Evolutionary conservation across 2,888 invertebrate genomes (phyloP).

Genomic region (Caenorhabditis becei): DNA sequence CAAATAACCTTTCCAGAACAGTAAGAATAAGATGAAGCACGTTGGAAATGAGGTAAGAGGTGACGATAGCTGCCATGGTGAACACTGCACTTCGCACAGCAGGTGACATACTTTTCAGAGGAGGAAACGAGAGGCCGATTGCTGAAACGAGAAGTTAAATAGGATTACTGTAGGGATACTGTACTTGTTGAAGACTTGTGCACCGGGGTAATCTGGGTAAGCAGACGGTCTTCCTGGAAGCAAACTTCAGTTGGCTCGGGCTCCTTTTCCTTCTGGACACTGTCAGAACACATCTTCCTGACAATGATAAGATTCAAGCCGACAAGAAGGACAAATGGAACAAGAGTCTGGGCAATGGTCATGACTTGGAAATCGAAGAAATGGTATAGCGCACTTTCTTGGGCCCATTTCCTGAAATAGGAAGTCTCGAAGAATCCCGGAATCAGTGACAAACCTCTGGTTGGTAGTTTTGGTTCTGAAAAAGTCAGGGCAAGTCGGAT

Average conservation of each 20-base stretch:
- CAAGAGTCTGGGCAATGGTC: conserved; percentile 77
- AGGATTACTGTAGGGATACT: neutral
- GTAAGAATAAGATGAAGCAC: conserved; percentile 78
- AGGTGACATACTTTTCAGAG: conserved; percentile 67
- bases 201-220: conserved; percentile 42
- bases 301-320: conserved; percentile 72
- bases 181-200: conserved; percentile 59
- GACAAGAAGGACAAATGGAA: conserved; percentile 78
- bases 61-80: conserved; percentile 81
- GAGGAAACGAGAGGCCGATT: conserved; percentile 62
- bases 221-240: conserved; percentile 43
- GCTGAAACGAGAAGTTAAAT: conserved; percentile 24
- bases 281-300: conserved; percentile 58
- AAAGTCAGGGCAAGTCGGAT: conserved; percentile 76
- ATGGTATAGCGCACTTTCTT: conserved; percentile 62
- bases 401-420: conserved; percentile 58
- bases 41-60: conserved; percentile 80
- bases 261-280: conserved; percentile 51
- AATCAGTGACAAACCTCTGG: too few species aligned
- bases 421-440: too few species aligned
- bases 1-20: conserved; percentile 73
- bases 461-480: conserved; percentile 74
- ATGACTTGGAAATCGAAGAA: conserved; percentile 79
- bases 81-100: conserved; percentile 77
- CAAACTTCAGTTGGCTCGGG: conserved; percentile 47